Percentiles rank a stretch among this genome's conserved stretches.
phyloP scores from a whole-genome alignment of 2,888 invertebrate species.

The Dasysyrphus albostriatus region DNA sequence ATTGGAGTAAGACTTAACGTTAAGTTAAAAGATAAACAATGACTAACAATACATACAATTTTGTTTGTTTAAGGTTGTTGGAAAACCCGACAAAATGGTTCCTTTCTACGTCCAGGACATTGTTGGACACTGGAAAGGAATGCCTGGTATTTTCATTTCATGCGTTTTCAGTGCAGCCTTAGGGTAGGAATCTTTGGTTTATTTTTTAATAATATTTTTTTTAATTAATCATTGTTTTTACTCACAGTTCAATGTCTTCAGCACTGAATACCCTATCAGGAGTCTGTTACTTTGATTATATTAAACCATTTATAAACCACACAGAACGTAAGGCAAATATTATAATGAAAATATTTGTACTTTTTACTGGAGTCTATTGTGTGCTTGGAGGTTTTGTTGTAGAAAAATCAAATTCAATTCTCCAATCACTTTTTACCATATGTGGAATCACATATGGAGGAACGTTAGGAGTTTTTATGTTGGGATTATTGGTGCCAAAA shows the following conservation, averaged over 20 bases:
- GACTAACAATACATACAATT: background rate
- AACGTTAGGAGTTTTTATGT: slow-evolving; percentile 86
- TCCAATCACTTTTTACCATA: slow-evolving; percentile 83
- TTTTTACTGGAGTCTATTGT: slow-evolving; percentile 85
- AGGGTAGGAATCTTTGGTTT: slow-evolving; percentile 79
- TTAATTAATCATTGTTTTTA: background rate
- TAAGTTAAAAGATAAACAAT: background rate
- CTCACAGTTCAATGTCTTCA: slow-evolving; percentile 84
- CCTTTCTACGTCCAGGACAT: slow-evolving; percentile 86
- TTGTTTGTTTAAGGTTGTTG: slow-evolving; percentile 79
- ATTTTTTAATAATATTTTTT: background rate
- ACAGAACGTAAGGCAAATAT: slow-evolving; percentile 82
- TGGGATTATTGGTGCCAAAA: slow-evolving; percentile 87
- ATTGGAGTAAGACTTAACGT: slow-evolving; percentile 80
- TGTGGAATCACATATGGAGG: slow-evolving; percentile 85
- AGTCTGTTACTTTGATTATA: slow-evolving; percentile 85
- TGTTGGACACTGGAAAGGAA: slow-evolving; percentile 84
- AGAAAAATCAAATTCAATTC: slow-evolving; percentile 82
- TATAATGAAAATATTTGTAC: slow-evolving; percentile 82
- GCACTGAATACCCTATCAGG: slow-evolving; percentile 84
- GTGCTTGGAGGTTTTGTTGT: slow-evolving; percentile 84
- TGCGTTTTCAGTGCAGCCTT: slow-evolving; percentile 87
- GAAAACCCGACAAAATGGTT: slow-evolving; percentile 84
- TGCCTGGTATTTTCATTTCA: slow-evolving; percentile 86
- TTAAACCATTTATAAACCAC: slow-evolving; percentile 80